Conservation (phyloP, 1,140 invertebrate species). For the Drosophila kohkoa region DNA sequence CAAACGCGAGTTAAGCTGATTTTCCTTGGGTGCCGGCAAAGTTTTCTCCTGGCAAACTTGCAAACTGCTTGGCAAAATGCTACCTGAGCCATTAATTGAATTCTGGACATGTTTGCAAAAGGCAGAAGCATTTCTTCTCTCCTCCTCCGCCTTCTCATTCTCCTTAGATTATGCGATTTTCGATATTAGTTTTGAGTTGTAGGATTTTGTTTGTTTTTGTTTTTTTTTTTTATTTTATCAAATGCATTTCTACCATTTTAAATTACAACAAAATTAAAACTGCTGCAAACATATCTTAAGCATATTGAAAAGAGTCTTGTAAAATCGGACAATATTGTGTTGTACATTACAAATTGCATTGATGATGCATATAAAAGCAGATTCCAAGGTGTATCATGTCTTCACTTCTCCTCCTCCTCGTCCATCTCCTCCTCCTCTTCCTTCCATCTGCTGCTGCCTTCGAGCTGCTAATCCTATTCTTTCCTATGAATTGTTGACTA, state of each 20-base stretch:
- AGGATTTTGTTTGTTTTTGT: not conserved
- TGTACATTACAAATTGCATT: conserved; percentile 47
- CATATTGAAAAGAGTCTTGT: conserved; percentile 21
- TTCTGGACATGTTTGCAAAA: conserved; percentile 37
- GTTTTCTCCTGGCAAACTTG: conserved; percentile 44
- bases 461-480: conserved; percentile 11
- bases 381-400: conserved; percentile 3
- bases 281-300: conserved; percentile 35
- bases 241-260: conserved; percentile 39
- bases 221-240: conserved; percentile 34
- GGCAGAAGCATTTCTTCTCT: not conserved
- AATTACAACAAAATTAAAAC: conserved; percentile 28
- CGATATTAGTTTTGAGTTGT: not conserved
- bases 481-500: conserved; percentile 13
- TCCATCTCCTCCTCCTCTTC: no score
- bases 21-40: conserved; percentile 35
- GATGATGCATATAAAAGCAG: conserved; percentile 39
- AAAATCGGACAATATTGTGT: conserved; percentile 23
- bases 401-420: no score
- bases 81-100: conserved; percentile 57
- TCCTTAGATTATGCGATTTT: not conserved
- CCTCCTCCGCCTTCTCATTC: not conserved
- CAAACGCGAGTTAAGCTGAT: conserved; percentile 50
- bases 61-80: conserved; percentile 37
- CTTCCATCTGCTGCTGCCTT: not conserved